Conservation (phyloP, 2,888 invertebrate species). For the Agrochola lota region DNA sequence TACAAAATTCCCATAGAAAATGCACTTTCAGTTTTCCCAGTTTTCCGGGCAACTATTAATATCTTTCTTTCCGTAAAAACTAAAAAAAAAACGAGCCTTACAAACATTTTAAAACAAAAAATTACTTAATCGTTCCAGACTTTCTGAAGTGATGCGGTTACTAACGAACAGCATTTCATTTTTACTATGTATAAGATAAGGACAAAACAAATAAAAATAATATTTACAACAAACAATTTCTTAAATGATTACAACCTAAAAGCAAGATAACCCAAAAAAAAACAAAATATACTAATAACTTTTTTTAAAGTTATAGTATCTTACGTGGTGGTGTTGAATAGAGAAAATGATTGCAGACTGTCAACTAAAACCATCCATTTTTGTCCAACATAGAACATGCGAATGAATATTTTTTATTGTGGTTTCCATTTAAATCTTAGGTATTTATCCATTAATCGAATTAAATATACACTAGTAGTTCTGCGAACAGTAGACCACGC, state of each 20-base stretch:
- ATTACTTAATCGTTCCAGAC: neutral
- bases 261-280: neutral
- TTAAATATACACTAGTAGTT: no score
- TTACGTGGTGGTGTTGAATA: neutral
- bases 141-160: neutral
- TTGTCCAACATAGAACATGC: no score
- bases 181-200: neutral
- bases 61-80: neutral
- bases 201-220: neutral
- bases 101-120: neutral
- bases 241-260: neutral
- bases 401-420: neutral
- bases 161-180: neutral
- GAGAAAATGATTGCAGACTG: neutral
- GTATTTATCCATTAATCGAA: no score
- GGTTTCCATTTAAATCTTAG: no score
- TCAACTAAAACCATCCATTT: neutral
- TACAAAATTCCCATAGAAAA: neutral
- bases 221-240: neutral
- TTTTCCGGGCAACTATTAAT: neutral
- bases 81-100: neutral
- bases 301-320: no score
- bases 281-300: no score
- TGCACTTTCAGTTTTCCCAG: neutral
- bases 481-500: no score